These are phyloP conservation scores for Tringa solitaria DNA, from an alignment of 2,113 vertebrate species.

Conservation along the genomic window DNA sequence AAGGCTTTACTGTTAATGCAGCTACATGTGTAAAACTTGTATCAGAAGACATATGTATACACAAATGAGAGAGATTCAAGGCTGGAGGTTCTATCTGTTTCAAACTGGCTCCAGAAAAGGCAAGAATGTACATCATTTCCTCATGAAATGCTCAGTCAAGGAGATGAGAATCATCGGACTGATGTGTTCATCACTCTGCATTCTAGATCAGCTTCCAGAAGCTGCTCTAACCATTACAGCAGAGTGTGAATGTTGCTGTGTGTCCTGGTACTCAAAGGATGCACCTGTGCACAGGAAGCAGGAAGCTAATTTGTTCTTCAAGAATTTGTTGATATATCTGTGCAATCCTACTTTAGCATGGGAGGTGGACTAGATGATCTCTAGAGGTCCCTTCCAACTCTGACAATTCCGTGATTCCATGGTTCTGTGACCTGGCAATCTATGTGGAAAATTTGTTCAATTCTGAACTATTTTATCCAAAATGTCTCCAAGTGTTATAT, in stretches of 20 bases:
- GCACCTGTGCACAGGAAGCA: neutral
- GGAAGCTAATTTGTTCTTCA: neutral
- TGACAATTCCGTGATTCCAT: no score
- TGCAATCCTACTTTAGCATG: no score
- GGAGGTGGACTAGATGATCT: no score
- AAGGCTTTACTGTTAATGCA: neutral
- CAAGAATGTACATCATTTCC: neutral
- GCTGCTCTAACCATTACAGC: neutral
- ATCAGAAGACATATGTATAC: neutral
- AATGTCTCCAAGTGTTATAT: neutral
- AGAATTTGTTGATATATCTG: neutral
- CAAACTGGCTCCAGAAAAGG: neutral
- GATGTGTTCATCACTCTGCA: neutral
- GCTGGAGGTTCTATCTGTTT: neutral
- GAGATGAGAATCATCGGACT: neutral
- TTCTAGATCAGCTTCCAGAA: neutral
- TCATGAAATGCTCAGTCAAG: neutral
- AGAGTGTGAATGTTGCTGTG: neutral
- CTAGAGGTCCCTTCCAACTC: no score
- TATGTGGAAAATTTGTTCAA: neutral
- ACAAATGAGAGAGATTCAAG: neutral
- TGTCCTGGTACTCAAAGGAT: neutral
- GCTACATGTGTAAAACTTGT: neutral
- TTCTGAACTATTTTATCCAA: neutral
- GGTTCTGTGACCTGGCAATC: neutral